phyloP scores from a whole-genome alignment of 2,888 invertebrate species.

The Standfussiana lucernea region DNA sequence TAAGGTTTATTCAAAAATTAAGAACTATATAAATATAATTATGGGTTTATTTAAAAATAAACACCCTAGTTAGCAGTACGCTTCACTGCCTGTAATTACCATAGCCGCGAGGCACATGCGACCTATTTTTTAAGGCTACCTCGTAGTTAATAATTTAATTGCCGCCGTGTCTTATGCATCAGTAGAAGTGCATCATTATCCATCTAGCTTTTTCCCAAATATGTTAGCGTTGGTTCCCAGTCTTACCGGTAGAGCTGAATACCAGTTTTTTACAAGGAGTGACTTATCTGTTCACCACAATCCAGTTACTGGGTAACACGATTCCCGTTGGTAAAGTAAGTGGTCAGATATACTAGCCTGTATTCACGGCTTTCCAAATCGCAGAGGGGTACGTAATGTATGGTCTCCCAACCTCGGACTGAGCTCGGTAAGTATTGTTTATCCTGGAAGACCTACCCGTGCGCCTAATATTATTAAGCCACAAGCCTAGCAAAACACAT shows the following conservation, averaged over 20 bases:
- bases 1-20: not conserved
- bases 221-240: not conserved
- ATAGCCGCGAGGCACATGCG: not conserved
- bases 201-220: not conserved
- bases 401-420: not conserved
- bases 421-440: not conserved
- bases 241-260: not conserved
- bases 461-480: not conserved
- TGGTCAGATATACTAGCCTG: too few species aligned
- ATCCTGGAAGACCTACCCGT: not conserved
- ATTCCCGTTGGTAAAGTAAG: too few species aligned
- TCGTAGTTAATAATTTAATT: conserved; percentile 1
- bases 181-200: too few species aligned
- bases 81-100: conserved; percentile 3
- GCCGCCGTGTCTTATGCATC: not conserved
- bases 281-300: too few species aligned
- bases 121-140: conserved; percentile 11
- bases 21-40: not conserved
- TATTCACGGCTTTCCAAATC: not conserved
- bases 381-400: not conserved
- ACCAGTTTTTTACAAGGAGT: not conserved
- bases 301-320: not conserved
- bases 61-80: not conserved
- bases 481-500: not conserved
- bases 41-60: not conserved